Base-by-base conservation (phyloP, 2,888 invertebrate species). In the Sarcophaga carnaria region DNA sequence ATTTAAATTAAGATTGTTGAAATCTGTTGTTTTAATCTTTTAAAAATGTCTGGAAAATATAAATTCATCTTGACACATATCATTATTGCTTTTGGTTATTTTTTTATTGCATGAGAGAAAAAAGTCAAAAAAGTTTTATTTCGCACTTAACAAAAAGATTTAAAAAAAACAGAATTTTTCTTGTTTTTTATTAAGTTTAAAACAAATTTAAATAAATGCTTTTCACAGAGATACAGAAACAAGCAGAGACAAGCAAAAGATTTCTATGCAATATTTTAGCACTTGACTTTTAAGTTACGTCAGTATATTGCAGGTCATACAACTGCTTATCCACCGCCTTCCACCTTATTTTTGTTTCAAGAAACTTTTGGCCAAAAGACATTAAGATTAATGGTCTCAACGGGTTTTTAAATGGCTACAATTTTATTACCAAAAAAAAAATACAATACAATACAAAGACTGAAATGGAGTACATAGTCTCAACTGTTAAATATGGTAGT, bases 321-420 rank as follows among this genome's bases (percentile, higher is more conserved):
- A 49, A 49, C 14, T 14, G 3, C 14, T 14, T 49, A 14, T 17
- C 5, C 54, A 14, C 54, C 17, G 0, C 4, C 54, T 54, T 1
- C 37, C 37, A 37, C 6, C 37, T 10, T 37, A 37, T 54, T 54
- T 54, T 17, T 54, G 14, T 14, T 54, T 54, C 4, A 54, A 54
- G 14, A 54, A 54, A 54, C 12, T 14, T 54, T 37, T 69, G 25
- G 22, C 83, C 70, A 71, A 64, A 27, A 76, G 60, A 80, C 71
- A 84, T 80, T 74, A 79, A 87, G 84, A 87, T 87, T 84, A 81
- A 84, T 87, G 71, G 87, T 79, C 81, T 79, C 87, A 87, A 76
- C 75, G 84, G 87, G 79, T 79, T 84, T 83, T 75, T 75, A 84
- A 37, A 87, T 87, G 77, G 77, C 77, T 54, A 71, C 66, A 77